Conservation (phyloP, 2,888 invertebrate species). For the Osedax fenrisi region DNA sequence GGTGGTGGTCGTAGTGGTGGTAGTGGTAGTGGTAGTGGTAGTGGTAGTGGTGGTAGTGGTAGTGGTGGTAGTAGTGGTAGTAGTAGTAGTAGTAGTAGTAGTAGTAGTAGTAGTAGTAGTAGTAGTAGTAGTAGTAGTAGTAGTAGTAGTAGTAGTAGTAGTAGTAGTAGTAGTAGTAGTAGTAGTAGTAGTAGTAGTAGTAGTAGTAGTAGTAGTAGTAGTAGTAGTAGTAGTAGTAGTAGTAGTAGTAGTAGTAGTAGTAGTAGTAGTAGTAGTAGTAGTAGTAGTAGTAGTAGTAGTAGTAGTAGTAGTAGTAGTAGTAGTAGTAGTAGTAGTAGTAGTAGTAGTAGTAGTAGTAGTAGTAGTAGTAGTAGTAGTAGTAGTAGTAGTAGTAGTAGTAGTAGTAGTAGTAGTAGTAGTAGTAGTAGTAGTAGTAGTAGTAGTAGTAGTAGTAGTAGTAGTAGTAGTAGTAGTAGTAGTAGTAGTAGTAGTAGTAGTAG, state of each 20-base stretch:
- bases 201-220: slow-evolving; percentile 9
- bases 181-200: slow-evolving; percentile 16
- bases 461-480: slow-evolving; percentile 16
- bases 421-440: slow-evolving; percentile 5
- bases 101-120: slow-evolving; percentile 5
- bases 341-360: slow-evolving; percentile 8
- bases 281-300: slow-evolving; percentile 16
- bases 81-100: neutral
- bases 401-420: slow-evolving; percentile 5
- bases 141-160: slow-evolving; percentile 4
- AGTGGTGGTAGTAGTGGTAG: neutral
- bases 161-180: slow-evolving; percentile 7
- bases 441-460: slow-evolving; percentile 4
- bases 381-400: slow-evolving; percentile 16
- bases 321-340: slow-evolving; percentile 13
- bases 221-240: neutral
- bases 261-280: slow-evolving; percentile 16
- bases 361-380: slow-evolving; percentile 16
- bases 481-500: slow-evolving; percentile 16
- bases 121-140: neutral
- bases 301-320: slow-evolving; percentile 14
- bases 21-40: neutral
- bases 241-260: neutral
- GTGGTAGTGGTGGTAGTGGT: neutral
- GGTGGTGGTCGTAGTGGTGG: neutral